Conservation (phyloP, 2,113 vertebrate species). For the Craseonycteris thonglongyai region DNA sequence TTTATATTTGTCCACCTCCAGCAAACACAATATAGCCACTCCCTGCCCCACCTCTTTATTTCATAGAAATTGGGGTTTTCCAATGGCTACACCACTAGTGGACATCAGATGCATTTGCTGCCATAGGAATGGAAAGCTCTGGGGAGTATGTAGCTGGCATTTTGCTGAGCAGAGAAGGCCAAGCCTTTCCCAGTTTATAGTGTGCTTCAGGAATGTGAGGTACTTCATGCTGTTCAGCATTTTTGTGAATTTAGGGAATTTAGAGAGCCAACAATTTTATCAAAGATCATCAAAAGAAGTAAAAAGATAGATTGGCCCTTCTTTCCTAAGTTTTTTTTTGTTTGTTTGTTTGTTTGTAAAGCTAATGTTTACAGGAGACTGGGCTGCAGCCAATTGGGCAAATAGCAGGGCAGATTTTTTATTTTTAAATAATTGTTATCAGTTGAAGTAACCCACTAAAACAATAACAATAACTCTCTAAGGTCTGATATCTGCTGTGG, state of each 20-base stretch:
- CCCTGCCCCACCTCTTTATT: background rate
- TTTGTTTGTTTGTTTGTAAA: no score
- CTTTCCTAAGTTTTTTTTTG: background rate
- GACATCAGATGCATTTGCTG: background rate
- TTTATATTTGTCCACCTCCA: background rate
- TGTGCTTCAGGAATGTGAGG: background rate
- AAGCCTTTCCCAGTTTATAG: background rate
- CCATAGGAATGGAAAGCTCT: background rate
- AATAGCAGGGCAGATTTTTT: background rate
- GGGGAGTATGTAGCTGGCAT: background rate
- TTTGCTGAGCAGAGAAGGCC: background rate
- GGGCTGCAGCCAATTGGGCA: background rate
- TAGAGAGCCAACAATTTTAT: background rate
- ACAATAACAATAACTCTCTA: background rate
- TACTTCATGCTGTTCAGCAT: background rate
- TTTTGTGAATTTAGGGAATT: conserved; percentile 12
- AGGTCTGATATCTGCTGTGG: background rate
- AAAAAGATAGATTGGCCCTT: background rate
- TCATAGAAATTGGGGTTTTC: background rate
- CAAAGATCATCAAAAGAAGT: background rate
- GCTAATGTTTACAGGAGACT: background rate
- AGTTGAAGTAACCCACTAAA: background rate
- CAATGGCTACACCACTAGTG: fast-evolving
- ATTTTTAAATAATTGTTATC: background rate
- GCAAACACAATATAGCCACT: background rate